phyloP scores from a whole-genome alignment of 2,888 invertebrate species.

The Catocala nupta region DNA sequence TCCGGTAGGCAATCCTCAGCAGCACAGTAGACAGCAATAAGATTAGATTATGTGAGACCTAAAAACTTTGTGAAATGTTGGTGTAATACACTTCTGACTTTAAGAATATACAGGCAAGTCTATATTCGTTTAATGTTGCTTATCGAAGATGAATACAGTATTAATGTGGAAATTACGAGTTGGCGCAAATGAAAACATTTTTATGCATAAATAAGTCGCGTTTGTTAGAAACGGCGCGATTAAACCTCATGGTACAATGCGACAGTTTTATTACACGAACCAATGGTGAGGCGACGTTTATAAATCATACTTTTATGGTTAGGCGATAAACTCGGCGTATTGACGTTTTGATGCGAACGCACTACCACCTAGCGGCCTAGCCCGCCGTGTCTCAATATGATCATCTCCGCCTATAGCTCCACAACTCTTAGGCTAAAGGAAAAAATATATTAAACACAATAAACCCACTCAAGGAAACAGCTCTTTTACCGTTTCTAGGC shows the following conservation, averaged over 20 bases:
- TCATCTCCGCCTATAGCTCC: no score
- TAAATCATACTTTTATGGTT: slow-evolving; percentile 83
- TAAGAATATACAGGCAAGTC: no score
- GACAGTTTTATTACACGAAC: slow-evolving; percentile 73
- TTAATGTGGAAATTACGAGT: slow-evolving; percentile 41
- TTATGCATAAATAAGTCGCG: slow-evolving; percentile 59
- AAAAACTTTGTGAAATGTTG: no score
- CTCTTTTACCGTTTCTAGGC: slow-evolving; percentile 16
- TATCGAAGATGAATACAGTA: slow-evolving; percentile 25
- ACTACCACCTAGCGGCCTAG: no score
- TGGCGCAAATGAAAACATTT: slow-evolving; percentile 42
- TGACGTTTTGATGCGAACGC: slow-evolving; percentile 37
- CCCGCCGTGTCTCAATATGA: neutral
- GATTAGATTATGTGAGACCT: no score
- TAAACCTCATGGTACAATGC: slow-evolving; percentile 66
- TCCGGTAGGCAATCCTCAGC: no score
- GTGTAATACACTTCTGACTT: no score
- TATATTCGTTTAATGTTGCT: neutral
- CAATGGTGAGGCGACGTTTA: slow-evolving; percentile 74
- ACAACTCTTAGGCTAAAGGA: no score
- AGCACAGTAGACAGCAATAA: no score
- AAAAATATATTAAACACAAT: no score
- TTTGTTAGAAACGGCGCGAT: slow-evolving; percentile 65
- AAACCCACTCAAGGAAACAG: no score
- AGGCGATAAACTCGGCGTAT: slow-evolving; percentile 73